phyloP scores from a whole-genome alignment of 2,113 vertebrate genomes.

The Macrotus californicus region DNA sequence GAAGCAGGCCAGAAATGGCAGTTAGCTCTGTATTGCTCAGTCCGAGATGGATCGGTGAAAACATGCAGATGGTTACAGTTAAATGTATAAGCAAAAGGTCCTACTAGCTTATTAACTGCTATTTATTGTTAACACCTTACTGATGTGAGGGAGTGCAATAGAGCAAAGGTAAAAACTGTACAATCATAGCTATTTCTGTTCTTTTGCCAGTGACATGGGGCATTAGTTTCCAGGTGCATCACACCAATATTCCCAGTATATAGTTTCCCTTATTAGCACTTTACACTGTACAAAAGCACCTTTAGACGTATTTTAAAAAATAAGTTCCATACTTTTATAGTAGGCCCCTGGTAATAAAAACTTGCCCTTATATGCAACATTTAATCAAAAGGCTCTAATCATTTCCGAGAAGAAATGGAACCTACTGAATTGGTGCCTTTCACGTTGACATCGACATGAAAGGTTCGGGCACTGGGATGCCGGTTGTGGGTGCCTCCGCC shows the following conservation, averaged over 20 bases:
- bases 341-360: conserved; percentile 18
- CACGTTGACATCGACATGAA: not conserved
- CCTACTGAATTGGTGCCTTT: not conserved
- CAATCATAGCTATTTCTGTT: conserved; percentile 1
- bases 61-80: conserved; percentile 25
- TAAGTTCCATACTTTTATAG: not conserved
- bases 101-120: not conserved
- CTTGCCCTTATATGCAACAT: conserved; percentile 8
- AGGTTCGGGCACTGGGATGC: not conserved
- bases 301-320: not conserved
- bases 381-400: conserved; percentile 16
- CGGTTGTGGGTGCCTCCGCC: not conserved
- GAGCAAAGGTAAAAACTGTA: conserved; percentile 27
- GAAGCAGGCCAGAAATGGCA: not conserved
- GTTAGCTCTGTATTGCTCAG: conserved; percentile 18
- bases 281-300: not conserved
- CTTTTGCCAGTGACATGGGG: not conserved
- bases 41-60: conserved; percentile 4
- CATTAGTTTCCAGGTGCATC: not conserved
- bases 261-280: not conserved
- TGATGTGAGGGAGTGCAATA: not conserved
- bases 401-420: not conserved
- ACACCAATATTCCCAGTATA: not conserved
- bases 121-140: not conserved
- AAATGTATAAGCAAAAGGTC: conserved; percentile 48